Evolutionary conservation across 2,888 invertebrate genomes (phyloP), one percentile per base, ranked within the genome.

Genomic region (Spicauda simplicius): DNA sequence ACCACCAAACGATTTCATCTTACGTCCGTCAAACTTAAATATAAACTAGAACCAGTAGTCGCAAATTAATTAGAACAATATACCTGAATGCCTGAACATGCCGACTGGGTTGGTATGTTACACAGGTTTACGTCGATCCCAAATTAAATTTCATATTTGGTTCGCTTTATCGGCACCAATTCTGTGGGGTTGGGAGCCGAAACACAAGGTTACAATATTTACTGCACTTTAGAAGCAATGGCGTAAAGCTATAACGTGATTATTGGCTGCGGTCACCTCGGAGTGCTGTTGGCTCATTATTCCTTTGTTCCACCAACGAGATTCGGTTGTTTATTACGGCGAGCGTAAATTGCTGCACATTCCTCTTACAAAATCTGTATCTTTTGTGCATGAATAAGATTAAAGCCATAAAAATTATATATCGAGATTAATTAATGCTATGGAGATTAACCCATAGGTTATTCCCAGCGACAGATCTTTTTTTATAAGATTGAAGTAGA

Each of bases 91-190:
- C 48, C 50, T 16, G 60, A 60, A 33, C 60, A 50, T 52, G 50
- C 50, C 75, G 74, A 74, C 77, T 18, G 18, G 8, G 2, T 4
- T 2, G 25, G 2, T 4, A 2, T 5, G 25, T 25, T 25, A 18
- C 6, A 50, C 73, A 76, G 74, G 75, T 74, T 85, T 80, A 79
- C 82, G 82, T 84, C 88, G 85, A 83, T 81, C 80, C 77, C 83
- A 85, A 88, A 89, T 90, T 89, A 85, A 90, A 89, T 90, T 86
- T 87, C 82, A 82, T 81, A 83, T 59, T 54, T 18, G 59, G 82
- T 84, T 79, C 76, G 76, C 77, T 77, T 77, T 80, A 80, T 82
- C 84, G 80, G 81, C 73, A 84, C 76, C 80, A 79, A 84, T 69
- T 48, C 48, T 64, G 68, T 71, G 70, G 72, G 57, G 45, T 25